phyloP scores from a whole-genome alignment of 2,888 invertebrate species.

The Loripinus fragilis region DNA sequence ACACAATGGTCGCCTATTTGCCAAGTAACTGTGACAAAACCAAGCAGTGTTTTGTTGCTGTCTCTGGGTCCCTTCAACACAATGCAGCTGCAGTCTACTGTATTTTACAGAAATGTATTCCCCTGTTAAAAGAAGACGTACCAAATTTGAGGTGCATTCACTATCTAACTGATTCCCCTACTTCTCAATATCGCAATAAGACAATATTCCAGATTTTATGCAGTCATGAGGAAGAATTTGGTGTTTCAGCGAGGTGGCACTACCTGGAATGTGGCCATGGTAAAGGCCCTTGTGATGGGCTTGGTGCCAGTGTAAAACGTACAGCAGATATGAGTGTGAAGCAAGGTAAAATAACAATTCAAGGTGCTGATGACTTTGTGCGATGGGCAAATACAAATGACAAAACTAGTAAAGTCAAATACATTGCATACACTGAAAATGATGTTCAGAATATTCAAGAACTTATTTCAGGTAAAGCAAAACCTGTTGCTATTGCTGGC shows the following conservation, averaged over 20 bases:
- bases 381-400: slow-evolving; percentile 5
- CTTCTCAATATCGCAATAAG: slow-evolving; percentile 41
- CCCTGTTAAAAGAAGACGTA: slow-evolving; percentile 22
- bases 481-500: background rate
- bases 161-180: slow-evolving; percentile 37
- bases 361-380: slow-evolving; percentile 26
- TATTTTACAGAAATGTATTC: slow-evolving; percentile 27
- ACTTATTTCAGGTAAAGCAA: background rate
- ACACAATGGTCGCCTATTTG: slow-evolving; percentile 29
- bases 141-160: slow-evolving; percentile 23
- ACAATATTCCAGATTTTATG: slow-evolving; percentile 35
- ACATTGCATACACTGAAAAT: background rate
- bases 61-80: background rate
- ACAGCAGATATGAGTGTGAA: slow-evolving; percentile 33
- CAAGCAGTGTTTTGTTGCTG: background rate
- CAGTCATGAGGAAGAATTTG: slow-evolving; percentile 40
- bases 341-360: slow-evolving; percentile 32
- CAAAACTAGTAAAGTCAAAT: slow-evolving; percentile 7
- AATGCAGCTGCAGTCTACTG: slow-evolving; percentile 34
- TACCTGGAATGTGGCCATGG: slow-evolving; percentile 39
- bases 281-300: slow-evolving; percentile 39
- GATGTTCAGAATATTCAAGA: background rate
- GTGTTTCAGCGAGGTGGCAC: slow-evolving; percentile 28
- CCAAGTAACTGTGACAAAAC: background rate
- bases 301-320: slow-evolving; percentile 42